These are phyloP conservation scores for Medauroidea extradentata DNA, from an alignment of 1,140 invertebrate species.

Conservation along the genomic window DNA sequence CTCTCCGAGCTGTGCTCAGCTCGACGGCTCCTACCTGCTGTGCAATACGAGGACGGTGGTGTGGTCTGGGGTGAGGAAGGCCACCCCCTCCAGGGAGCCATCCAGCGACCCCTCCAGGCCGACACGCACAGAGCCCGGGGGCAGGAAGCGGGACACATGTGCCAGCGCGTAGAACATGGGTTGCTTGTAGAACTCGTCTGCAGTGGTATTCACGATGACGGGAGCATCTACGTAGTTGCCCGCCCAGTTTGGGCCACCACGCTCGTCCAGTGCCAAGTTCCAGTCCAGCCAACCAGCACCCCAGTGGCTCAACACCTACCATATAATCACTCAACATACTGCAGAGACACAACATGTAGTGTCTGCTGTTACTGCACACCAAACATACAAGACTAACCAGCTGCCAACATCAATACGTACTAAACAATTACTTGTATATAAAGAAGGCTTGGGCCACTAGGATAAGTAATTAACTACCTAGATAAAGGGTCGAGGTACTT, in stretches of 20 bases:
- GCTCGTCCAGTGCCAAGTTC: slow-evolving; percentile 55
- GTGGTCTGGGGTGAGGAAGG: not conserved
- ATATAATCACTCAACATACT: too few species aligned
- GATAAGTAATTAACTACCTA: too few species aligned
- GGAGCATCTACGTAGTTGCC: slow-evolving; percentile 56
- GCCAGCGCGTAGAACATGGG: slow-evolving; percentile 46
- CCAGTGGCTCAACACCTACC: slow-evolving; percentile 58
- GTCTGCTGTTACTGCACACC: too few species aligned
- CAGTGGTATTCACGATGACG: slow-evolving; percentile 50
- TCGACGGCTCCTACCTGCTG: too few species aligned
- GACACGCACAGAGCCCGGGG: not conserved
- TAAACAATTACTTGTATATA: too few species aligned
- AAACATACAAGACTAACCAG: too few species aligned
- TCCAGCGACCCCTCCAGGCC: not conserved
- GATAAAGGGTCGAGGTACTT: too few species aligned
- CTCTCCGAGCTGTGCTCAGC: too few species aligned
- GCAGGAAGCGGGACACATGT: not conserved
- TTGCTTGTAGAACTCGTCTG: slow-evolving; percentile 56
- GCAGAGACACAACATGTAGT: too few species aligned
- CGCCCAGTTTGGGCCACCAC: slow-evolving; percentile 59
- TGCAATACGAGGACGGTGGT: not conserved
- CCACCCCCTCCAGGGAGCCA: not conserved
- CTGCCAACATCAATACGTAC: too few species aligned
- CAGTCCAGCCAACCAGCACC: slow-evolving; percentile 61
- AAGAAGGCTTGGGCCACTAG: too few species aligned